Base-by-base conservation (phyloP, 2,888 invertebrate genomes). In the Villa cingulata region DNA sequence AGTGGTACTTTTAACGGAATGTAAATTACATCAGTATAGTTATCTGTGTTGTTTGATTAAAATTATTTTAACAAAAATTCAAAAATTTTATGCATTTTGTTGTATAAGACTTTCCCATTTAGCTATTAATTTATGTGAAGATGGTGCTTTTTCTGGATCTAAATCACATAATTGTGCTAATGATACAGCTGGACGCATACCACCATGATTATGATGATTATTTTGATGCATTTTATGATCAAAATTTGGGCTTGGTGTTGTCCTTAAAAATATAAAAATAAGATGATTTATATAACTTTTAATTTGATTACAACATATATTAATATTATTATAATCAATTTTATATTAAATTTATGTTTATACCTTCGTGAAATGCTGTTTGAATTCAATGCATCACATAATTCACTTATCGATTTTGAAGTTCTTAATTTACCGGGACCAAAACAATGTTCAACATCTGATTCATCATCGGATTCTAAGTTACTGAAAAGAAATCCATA, bases 41-140 rank as follows among this genome's bases (percentile, higher is more conserved):
- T 6, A 27, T 27, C 7, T 27, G 12, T 32, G 6, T 14, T 12
- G 12, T 4, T 5, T 32, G 9, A 32, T 32, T 32, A 1, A 1
- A 32, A 12, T 32, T 32, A 1, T 1, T 32, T 12, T 32, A 12
- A 32, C n/a, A n/a, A n/a, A n/a, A n/a, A n/a, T n/a, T n/a, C n/a
- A n/a, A n/a, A n/a, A n/a, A n/a, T n/a, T 43, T 52, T 54, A 53
- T 41, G 63, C 60, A 48, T 65, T 63, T 54, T 77, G 75, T 57
- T 80, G 80, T 55, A 86, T 87, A 56, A 85, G 72, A 51, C 78
- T 83, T 68, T 87, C 87, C 82, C 86, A 87, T 66, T 84, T 81
- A 55, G 82, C 83, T 59, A 87, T 86, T 52, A 87, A 72, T 40
- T 77, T 71, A 52, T 77, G 77, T 39, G 83, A 81, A 59, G 81